phyloP scores from a whole-genome alignment of 2,113 vertebrate genomes.

The Oreocharis arfaki region DNA sequence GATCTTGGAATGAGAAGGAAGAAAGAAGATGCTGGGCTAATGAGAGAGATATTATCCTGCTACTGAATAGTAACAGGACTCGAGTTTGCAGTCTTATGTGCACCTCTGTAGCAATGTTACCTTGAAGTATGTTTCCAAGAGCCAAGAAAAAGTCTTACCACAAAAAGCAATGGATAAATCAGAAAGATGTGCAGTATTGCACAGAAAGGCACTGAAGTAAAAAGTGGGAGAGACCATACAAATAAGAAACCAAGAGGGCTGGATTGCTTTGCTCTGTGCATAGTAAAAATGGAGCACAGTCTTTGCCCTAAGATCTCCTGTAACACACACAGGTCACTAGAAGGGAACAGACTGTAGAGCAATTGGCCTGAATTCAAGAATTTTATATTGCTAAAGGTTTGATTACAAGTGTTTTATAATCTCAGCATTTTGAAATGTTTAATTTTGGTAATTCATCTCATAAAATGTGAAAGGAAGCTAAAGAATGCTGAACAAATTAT shows the following conservation, averaged over 20 bases:
- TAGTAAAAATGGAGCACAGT: background rate
- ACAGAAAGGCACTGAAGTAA: background rate
- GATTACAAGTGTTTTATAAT: background rate
- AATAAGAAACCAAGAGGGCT: background rate
- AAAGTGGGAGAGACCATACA: background rate
- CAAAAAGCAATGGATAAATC: background rate
- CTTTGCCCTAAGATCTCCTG: background rate
- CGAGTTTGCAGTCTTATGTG: background rate
- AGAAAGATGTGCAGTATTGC: background rate
- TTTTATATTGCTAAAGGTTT: background rate
- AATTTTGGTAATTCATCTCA: background rate
- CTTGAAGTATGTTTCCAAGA: background rate
- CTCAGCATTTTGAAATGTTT: conserved; percentile 14
- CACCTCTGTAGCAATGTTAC: background rate
- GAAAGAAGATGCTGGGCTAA: background rate
- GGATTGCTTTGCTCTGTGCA: background rate
- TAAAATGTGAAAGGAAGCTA: conserved; percentile 3
- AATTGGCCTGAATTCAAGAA: background rate
- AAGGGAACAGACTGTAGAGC: background rate
- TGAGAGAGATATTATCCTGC: background rate
- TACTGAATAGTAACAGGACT: background rate
- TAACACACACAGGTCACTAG: background rate
- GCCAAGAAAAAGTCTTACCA: background rate
- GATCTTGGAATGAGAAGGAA: background rate
- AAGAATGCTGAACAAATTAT: background rate